Evolutionary conservation across 1,140 invertebrate genomes (phyloP), one percentile per base, ranked within the genome.

Genomic region (Danaus melanippus): DNA sequence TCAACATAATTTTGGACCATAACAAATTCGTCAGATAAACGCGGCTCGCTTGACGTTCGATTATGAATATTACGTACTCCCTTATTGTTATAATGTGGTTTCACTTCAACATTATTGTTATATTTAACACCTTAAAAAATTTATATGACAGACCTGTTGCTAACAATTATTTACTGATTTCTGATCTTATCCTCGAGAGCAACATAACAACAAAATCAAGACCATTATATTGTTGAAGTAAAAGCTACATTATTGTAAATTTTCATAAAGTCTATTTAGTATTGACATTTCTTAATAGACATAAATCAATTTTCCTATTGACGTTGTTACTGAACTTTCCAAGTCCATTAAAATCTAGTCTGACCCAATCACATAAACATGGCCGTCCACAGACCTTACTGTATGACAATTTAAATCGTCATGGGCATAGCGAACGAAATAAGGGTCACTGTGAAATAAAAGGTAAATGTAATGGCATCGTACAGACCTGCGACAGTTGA

Each of bases 1-100:
- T 63, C 56, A 49, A 65, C 50, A 60, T 76, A 73, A 78, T 75
- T 80, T 75, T 66, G 64, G 67, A 85, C 82, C 79, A 80, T 85
- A 79, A 83, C 79, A 79, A 84, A 85, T 83, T 80, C 76, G 77
- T 76, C 76, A 79, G 70, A 84, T 79, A 79, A 82, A 78, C 73
- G 77, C 73, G 71, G 66, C 68, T 44, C 61, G 69, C 67, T 73
- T 67, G 71, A 71, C 70, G 75, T 69, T 66, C 66, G 62, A 74
- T 74, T 79, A 71, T 78, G 77, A 79, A 76, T 82, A 76, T 76
- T 80, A 62, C 71, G 68, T 70, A 57, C 58, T 69, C 62, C 62
- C 67, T 64, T 69, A 71, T 76, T 74, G 67, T 74, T 75, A 67
- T 66, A 72, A 57, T 57, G 51, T 46, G 21, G 46, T 56, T 44